Conservation (phyloP, 2,888 invertebrate species). For the Chrysolina haemoptera region DNA sequence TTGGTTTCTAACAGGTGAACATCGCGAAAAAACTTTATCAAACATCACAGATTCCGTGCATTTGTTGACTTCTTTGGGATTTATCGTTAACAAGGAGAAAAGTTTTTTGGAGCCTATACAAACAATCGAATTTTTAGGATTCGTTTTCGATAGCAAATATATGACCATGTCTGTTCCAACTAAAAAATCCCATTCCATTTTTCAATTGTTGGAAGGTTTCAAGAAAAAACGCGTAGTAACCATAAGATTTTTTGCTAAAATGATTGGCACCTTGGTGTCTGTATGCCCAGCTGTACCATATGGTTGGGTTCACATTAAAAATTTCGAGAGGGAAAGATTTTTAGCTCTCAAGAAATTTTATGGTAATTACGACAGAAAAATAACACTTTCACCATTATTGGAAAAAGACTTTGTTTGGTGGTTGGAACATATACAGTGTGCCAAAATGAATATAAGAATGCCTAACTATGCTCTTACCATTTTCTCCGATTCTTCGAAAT, state of each 20-base stretch:
- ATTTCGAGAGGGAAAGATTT: neutral
- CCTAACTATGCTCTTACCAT: neutral
- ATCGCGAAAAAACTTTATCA: neutral
- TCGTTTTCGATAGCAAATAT: neutral
- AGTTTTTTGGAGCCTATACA: neutral
- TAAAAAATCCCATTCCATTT: neutral
- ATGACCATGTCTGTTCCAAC: neutral
- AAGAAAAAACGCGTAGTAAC: neutral
- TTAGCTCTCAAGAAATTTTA: neutral
- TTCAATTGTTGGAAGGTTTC: neutral
- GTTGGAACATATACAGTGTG: slow-evolving; percentile 11
- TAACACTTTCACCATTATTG: neutral
- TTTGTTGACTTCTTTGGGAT: neutral
- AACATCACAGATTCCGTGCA: neutral
- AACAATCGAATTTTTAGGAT: neutral
- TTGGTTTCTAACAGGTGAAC: neutral
- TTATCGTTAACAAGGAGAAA: neutral
- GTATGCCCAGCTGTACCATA: slow-evolving; percentile 31
- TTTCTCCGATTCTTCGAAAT: slow-evolving; percentile 9
- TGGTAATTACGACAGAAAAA: slow-evolving; percentile 23
- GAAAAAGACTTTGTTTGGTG: slow-evolving; percentile 33
- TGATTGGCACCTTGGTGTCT: slow-evolving; percentile 21
- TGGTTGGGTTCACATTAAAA: slow-evolving; percentile 32
- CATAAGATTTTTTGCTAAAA: neutral
- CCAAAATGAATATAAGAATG: neutral